These are phyloP conservation scores for Cistogaster globosa DNA, from an alignment of 2,888 invertebrate genomes.

Conservation along the genomic window DNA sequence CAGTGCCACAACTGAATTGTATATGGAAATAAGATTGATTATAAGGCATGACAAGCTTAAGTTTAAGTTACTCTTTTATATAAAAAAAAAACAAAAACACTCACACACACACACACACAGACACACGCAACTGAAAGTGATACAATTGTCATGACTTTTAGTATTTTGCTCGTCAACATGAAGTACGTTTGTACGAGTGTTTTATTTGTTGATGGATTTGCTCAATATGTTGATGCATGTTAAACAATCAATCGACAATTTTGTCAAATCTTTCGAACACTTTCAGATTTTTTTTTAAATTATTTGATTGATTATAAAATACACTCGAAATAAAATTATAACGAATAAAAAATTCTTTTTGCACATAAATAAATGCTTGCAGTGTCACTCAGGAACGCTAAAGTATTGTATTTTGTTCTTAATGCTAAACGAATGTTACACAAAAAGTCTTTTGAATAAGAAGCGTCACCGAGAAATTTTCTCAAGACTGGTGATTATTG, in stretches of 20 bases:
- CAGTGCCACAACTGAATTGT: conserved; percentile 35
- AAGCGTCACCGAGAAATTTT: too few relatives aligned
- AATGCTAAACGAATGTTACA: too few relatives aligned
- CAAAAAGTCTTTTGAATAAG: too few relatives aligned
- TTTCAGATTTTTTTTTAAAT: conserved; percentile 27
- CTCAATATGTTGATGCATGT: conserved; percentile 79
- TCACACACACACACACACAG: conserved; percentile 23
- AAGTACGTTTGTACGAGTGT: conserved; percentile 5
- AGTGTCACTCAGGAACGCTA: too few relatives aligned
- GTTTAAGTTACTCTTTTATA: conserved; percentile 22
- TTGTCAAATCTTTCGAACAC: conserved; percentile 71
- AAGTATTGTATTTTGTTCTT: too few relatives aligned
- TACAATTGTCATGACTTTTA: conserved; percentile 38
- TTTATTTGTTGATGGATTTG: conserved; percentile 80
- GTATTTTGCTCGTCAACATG: conserved; percentile 10
- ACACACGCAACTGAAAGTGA: not conserved
- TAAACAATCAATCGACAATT: conserved; percentile 81
- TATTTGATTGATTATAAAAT: not conserved
- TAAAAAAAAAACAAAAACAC: not conserved
- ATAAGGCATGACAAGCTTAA: conserved; percentile 52
- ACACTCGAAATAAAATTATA: conserved; percentile 50
- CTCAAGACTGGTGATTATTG: too few relatives aligned
- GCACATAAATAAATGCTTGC: too few relatives aligned
- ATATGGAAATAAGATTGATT: conserved; percentile 60
- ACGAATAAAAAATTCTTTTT: too few relatives aligned